These are phyloP conservation scores for Entomobrya multifasciata DNA, from an alignment of 2,888 invertebrate species.

Conservation along the genomic window DNA sequence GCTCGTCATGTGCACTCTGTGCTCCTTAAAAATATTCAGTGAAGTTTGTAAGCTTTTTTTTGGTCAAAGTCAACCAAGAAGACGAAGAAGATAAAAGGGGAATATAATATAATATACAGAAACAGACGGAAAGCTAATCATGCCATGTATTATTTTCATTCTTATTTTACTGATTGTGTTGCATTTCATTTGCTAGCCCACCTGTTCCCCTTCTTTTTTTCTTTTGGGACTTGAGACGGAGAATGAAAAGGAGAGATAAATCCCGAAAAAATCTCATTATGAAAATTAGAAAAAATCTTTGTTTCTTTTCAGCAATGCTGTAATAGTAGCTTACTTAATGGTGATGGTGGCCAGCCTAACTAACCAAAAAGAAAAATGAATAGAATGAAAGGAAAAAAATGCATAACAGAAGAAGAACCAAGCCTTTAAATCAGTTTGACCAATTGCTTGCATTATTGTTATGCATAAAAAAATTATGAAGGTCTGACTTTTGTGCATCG, in stretches of 20 bases:
- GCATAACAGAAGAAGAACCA: constrained; percentile 2
- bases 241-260: constrained; percentile 59
- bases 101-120: too few relatives aligned
- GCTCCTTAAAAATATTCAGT: constrained; percentile 16
- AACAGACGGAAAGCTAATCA: constrained; percentile 50
- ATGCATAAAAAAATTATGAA: constrained; percentile 9
- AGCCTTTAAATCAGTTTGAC: constrained; percentile 48
- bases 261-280: constrained; percentile 72
- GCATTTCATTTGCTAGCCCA: constrained; percentile 55
- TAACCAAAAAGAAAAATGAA: neutral
- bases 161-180: constrained; percentile 8
- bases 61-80: constrained; percentile 41
- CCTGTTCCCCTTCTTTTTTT: constrained; percentile 66
- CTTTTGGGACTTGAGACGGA: constrained; percentile 4
- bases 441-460: constrained; percentile 44
- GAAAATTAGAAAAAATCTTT: constrained; percentile 70
- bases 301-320: constrained; percentile 57
- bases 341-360: neutral
- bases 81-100: constrained; percentile 10
- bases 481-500: too few relatives aligned
- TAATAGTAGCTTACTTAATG: neutral
- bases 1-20: constrained; percentile 55
- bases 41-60: constrained; percentile 3
- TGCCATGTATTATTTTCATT: constrained; percentile 52
- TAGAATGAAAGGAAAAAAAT: constrained; percentile 24